A percentile compares a stretch with the other conserved stretches of the same genome.
Conservation (phyloP, 2,113 vertebrate genomes). For the Speoplatyrhinus poulsoni region DNA sequence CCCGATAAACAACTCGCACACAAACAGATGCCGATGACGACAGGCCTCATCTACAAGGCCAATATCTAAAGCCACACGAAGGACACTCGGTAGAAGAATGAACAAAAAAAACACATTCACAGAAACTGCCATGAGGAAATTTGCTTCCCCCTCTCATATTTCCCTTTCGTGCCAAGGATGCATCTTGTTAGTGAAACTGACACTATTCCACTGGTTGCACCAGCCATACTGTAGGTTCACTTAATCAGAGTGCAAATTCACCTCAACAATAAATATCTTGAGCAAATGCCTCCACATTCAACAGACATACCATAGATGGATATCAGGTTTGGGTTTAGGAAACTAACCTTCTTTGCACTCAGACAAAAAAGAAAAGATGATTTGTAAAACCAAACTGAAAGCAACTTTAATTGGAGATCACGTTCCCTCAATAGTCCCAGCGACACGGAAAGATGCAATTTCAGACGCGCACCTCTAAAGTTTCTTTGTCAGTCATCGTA, state of each 20-base stretch:
- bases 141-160: background rate
- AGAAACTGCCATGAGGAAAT: constrained; percentile 16
- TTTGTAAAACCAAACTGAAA: constrained; percentile 68
- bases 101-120: constrained; percentile 26
- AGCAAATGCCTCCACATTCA: constrained; percentile 10
- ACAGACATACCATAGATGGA: background rate
- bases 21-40: constrained; percentile 55
- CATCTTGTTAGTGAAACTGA: constrained; percentile 7
- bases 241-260: constrained; percentile 18
- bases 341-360: constrained; percentile 4
- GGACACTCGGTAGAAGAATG: constrained; percentile 66
- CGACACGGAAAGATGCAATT: background rate
- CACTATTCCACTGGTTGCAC: background rate
- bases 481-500: background rate
- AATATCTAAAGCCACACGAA: constrained; percentile 59
- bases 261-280: constrained; percentile 59
- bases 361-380: background rate
- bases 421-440: background rate
- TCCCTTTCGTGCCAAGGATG: constrained; percentile 7
- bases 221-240: background rate
- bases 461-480: background rate
- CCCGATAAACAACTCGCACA: constrained; percentile 57
- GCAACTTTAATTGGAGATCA: constrained; percentile 21
- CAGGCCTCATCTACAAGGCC: constrained; percentile 33
- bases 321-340: background rate